Evolutionary conservation across 1,140 invertebrate species (phyloP), one percentile per base, ranked within the genome.

Genomic region (Coenobita brevimanus): DNA sequence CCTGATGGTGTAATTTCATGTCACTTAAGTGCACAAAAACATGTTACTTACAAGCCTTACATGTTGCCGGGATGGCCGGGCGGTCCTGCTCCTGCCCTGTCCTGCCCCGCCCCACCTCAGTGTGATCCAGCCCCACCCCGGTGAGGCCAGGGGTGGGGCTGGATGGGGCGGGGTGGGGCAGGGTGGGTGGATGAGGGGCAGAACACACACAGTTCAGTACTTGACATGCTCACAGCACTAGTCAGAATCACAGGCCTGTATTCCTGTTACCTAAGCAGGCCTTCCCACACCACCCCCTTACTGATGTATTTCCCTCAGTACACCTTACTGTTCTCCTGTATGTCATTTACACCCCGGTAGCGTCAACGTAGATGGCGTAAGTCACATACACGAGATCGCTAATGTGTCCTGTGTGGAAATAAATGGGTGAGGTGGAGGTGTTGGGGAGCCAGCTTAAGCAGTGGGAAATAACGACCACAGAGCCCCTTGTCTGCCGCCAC

Each of bases 11-110:
- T 87, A 87, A 87, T 79, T 87, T 87, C 64, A 87, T 87, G 84
- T 87, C 84, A 87, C 84, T 87, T 71, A 80, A 87, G 84, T 87
- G 84, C 84, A 87, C 84, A 87, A 87, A 84, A 87, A 84, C 82
- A 84, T 87, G 78, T 87, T 80, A 87, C 43, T 83, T 83, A 64
- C 84, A 87, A 87, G 84, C 84, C 84, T 87, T 87, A 87, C 84
- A 64, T 87, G 76, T 80, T 80, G 79, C 43, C 84, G 62, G 84
- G 76, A 87, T 71, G 57, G 84, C 80, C 64, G 62, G 84, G 78
- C 57, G 75, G 36, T 73, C 81, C 50, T 71, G 64, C 46, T 50
- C 33, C 54, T 50, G 17, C 46, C 67, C 10, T 50, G 43, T 54
- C 41, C 24, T 71, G 24, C 36, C 33, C 38, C 46, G 43, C 38